These are phyloP conservation scores for Empidonax alnorum DNA, from an alignment of 2,113 vertebrate species.

Conservation along the genomic window DNA sequence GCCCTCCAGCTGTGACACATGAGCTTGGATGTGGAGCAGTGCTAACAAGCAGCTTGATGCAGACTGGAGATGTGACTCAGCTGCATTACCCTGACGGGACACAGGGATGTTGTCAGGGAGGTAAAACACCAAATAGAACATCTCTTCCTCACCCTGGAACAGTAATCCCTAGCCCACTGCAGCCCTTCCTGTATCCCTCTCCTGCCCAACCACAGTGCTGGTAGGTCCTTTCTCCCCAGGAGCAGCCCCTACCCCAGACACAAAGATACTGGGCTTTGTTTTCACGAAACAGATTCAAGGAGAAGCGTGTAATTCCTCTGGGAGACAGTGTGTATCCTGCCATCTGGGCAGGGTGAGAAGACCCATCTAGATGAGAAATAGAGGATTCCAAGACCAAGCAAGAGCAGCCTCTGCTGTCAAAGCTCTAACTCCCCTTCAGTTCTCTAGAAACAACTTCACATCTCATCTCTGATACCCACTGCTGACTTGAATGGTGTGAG, in stretches of 20 bases:
- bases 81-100: conserved; percentile 30
- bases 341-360: background rate
- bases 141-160: background rate
- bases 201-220: background rate
- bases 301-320: background rate
- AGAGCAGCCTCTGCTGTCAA: background rate
- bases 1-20: conserved; percentile 81
- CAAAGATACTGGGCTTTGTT: background rate
- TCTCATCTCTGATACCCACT: background rate
- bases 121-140: background rate
- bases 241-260: background rate
- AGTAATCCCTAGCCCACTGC: background rate
- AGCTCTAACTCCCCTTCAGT: background rate
- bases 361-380: background rate
- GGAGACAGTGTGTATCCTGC: background rate
- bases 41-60: conserved; percentile 26
- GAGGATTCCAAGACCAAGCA: background rate
- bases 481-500: background rate
- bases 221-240: background rate
- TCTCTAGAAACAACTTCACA: background rate
- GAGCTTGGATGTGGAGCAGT: conserved; percentile 73
- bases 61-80: conserved; percentile 46
- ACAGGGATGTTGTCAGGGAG: background rate
- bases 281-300: background rate
- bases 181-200: background rate